phyloP scores from a whole-genome alignment of 1,140 invertebrate genomes.

The Zaprionus africanus region DNA sequence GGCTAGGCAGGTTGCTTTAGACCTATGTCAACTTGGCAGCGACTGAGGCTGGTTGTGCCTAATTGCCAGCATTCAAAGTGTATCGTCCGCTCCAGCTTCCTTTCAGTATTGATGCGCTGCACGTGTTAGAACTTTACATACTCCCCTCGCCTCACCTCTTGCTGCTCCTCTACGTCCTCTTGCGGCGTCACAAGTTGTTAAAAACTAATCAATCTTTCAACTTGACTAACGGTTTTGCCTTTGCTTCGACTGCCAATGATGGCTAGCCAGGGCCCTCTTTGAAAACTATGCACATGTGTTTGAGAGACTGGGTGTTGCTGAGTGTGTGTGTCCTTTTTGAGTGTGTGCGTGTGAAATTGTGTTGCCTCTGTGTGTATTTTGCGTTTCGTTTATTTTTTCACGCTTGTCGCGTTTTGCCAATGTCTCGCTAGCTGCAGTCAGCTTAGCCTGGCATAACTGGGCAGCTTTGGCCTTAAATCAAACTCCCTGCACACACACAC shows the following conservation, averaged over 20 bases:
- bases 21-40: constrained; percentile 43
- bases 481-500: constrained; percentile 43
- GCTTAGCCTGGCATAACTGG: constrained; percentile 34
- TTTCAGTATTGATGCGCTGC: constrained; percentile 61
- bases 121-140: constrained; percentile 59
- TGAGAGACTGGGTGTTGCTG: background rate
- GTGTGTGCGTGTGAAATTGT: constrained; percentile 20
- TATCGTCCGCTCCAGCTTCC: constrained; percentile 38
- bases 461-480: constrained; percentile 77
- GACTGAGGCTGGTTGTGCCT: constrained; percentile 27
- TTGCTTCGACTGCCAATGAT: constrained; percentile 76
- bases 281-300: constrained; percentile 9
- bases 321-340: background rate
- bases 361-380: constrained; percentile 15
- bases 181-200: constrained; percentile 76
- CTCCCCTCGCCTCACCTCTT: background rate
- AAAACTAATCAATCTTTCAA: constrained; percentile 83
- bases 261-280: constrained; percentile 15
- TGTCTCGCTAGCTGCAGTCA: constrained; percentile 44
- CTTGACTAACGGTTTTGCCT: constrained; percentile 76
- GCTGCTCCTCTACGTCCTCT: background rate
- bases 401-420: constrained; percentile 57
- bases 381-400: constrained; percentile 60
- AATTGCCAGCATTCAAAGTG: constrained; percentile 66
- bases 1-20: background rate